Evolutionary conservation across 1,140 invertebrate genomes (phyloP).

Genomic region (Drosophila willistoni): DNA sequence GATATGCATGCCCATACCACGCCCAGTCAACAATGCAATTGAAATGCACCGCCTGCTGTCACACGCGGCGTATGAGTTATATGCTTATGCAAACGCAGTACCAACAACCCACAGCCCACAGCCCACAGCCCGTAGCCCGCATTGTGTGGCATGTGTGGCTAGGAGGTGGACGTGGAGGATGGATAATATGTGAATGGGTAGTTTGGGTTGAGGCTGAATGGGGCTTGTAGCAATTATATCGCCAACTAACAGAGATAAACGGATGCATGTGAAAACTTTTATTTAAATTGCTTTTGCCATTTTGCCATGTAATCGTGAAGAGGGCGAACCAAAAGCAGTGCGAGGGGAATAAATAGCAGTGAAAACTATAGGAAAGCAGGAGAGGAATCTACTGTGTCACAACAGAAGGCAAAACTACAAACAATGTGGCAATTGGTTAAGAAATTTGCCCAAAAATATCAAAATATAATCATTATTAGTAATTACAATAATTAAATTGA

Average conservation of each 20-base stretch:
- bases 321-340: neutral
- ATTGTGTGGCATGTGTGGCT: conserved; percentile 10
- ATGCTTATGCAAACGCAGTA: conserved; percentile 14
- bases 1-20: conserved; percentile 11
- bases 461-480: neutral
- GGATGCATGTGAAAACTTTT: conserved; percentile 21
- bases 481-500: neutral
- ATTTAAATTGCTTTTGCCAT: conserved; percentile 51
- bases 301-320: conserved; percentile 34
- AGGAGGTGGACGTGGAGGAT: neutral
- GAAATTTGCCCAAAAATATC: neutral
- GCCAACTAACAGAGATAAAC: conserved; percentile 12
- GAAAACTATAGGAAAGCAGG: neutral
- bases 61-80: conserved; percentile 23
- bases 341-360: neutral
- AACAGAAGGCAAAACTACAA: conserved; percentile 2
- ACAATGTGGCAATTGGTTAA: conserved; percentile 3
- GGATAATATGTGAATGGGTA: neutral
- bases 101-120: neutral
- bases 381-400: neutral
- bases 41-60: conserved; percentile 14
- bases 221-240: conserved; percentile 10
- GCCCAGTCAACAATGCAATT: conserved; percentile 25
- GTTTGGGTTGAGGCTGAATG: neutral
- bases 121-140: conserved; percentile 3